Base-by-base conservation (phyloP, 2,113 vertebrate species). In the Progne subis region DNA sequence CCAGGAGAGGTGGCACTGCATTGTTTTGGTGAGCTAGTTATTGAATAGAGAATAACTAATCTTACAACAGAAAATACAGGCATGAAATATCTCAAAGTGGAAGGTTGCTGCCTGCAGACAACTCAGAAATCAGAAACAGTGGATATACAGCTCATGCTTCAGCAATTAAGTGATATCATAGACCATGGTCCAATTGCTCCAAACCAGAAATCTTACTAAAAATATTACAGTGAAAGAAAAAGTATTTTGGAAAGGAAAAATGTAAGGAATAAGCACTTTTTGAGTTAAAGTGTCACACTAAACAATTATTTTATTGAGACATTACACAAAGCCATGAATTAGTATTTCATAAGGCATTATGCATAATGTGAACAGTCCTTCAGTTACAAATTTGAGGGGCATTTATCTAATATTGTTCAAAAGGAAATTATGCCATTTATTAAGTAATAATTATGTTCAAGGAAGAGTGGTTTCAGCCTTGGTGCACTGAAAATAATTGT, bases 131-230 rank as follows among this genome's bases (percentile, higher is more conserved):
- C 29, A 82, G 55, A 67, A 95, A 69, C 3, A 23, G 31, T 37
- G 47, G 31, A 55, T 43, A 49, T 47, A 52, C 18, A 82, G 61
- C 12, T 79, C 37, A 46, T 67, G 72, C 18, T 78, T 82, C 61
- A 82, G 44, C 84, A 93, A 91, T 81, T 92, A 95, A 94, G 82
- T 13, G 3, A 23, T 76, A 76, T 20, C 57, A 80, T 17, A 92
- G 34, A 82, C 87, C 76, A 76, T 85, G 72, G 69, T 85, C 81
- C 71, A 86, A 94, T 93, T 97, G 86, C 60, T 78, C 26, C 60
- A 97, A 95, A 95, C 28, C 13, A 95, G 87, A 96, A 96, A 92
- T 93, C 39, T 92, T 89, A 91, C 90, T 94, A 57, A 85, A 97
- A 97, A 95, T 63, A 88, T 67, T 81, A 78, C 31, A 82, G 12